These are phyloP conservation scores for Zaprionus nigranus DNA, from an alignment of 1,140 invertebrate genomes.

Conservation along the genomic window DNA sequence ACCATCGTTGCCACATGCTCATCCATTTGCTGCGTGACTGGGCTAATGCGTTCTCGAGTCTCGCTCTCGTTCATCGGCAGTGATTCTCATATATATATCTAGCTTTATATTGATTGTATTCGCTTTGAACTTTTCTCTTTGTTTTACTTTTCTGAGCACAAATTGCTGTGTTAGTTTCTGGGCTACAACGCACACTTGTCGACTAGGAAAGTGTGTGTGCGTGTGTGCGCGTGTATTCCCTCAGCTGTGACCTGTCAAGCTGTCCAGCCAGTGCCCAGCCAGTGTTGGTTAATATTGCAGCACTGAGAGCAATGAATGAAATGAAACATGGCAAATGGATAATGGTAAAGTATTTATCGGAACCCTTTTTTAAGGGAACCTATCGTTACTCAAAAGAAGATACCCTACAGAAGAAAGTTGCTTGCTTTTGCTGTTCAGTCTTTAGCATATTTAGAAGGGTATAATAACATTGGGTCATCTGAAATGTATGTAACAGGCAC, in stretches of 20 bases:
- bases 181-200: conserved; percentile 26
- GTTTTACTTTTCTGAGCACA: not conserved
- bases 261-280: too few species aligned
- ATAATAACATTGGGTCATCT: too few species aligned
- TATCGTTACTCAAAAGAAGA: not conserved
- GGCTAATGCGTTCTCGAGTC: too few species aligned
- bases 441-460: too few species aligned
- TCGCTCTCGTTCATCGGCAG: conserved; percentile 4
- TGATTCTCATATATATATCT: not conserved
- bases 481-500: too few species aligned
- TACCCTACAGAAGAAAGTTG: not conserved
- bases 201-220: not conserved
- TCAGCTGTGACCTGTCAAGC: conserved; percentile 22
- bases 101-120: not conserved
- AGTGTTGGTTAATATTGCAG: conserved; percentile 18
- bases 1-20: not conserved
- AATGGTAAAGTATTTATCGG: not conserved
- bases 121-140: not conserved
- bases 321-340: not conserved
- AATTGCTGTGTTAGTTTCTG: not conserved
- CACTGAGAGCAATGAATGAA: not conserved
- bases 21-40: not conserved
- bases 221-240: conserved; percentile 2
- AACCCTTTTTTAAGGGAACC: not conserved
- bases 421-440: not conserved